Percentiles rank a stretch among this genome's conserved stretches.
Conservation (phyloP, 2,888 invertebrate genomes). For the Zygaena filipendulae region DNA sequence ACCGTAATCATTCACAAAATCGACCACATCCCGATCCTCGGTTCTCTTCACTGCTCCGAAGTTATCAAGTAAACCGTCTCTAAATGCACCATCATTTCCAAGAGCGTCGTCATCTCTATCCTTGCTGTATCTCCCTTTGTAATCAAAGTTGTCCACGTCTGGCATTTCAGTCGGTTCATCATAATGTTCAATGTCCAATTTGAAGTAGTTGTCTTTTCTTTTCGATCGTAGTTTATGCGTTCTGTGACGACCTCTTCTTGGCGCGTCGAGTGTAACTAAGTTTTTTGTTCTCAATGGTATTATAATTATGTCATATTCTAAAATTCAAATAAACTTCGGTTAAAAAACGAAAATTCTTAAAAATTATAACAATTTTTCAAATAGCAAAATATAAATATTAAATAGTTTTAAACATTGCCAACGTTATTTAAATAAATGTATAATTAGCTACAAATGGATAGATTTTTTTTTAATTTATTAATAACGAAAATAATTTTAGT, state of each 20-base stretch:
- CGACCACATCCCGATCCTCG: not conserved
- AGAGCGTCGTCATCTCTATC: slow-evolving; percentile 11
- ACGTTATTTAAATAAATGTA: too few relatives aligned
- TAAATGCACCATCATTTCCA: too few relatives aligned
- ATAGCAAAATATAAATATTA: slow-evolving; percentile 2
- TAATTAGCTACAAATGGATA: too few relatives aligned
- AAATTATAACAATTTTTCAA: slow-evolving; percentile 4
- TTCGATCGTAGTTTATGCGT: slow-evolving; percentile 6
- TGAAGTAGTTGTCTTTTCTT: slow-evolving; percentile 17
- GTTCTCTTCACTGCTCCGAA: not conserved
- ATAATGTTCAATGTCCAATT: slow-evolving; percentile 39
- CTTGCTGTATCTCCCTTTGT: slow-evolving; percentile 21
- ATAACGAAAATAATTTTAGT: too few relatives aligned
- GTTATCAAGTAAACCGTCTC: too few relatives aligned
- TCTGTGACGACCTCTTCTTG: slow-evolving; percentile 7
- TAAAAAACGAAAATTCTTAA: slow-evolving; percentile 1
- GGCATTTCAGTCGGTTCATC: slow-evolving; percentile 36
- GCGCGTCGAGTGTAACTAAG: slow-evolving; percentile 1
- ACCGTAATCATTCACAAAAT: slow-evolving; percentile 20
- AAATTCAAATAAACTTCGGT: slow-evolving; percentile 20
- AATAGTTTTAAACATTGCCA: too few relatives aligned
- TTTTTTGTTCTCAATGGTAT: slow-evolving; percentile 26
- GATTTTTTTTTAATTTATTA: too few relatives aligned
- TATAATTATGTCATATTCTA: slow-evolving; percentile 41
- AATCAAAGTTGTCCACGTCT: slow-evolving; percentile 40